Conservation (phyloP, 2,888 invertebrate species). For the Sycophila texana region DNA sequence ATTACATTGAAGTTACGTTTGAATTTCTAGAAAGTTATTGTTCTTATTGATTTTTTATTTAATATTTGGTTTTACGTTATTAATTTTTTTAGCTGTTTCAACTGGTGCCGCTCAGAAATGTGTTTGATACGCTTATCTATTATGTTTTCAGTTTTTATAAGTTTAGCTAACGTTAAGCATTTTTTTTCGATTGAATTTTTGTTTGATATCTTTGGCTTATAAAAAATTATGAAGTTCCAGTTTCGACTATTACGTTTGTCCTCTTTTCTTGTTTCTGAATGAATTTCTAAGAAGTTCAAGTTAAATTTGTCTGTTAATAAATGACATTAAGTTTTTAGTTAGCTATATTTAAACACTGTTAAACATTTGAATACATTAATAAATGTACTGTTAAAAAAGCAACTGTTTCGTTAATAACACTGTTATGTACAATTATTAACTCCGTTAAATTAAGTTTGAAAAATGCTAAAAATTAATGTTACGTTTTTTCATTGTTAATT, state of each 20-base stretch:
- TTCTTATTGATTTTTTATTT: slow-evolving; percentile 21
- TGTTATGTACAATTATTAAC: slow-evolving; percentile 13
- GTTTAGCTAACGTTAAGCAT: slow-evolving; percentile 37
- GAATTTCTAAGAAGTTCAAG: slow-evolving; percentile 61
- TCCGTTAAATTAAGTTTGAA: slow-evolving; percentile 33
- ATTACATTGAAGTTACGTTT: neutral
- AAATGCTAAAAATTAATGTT: neutral
- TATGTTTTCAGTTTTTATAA: slow-evolving; percentile 4
- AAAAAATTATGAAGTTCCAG: slow-evolving; percentile 3
- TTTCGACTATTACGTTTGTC: slow-evolving; percentile 30
- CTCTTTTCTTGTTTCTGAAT: slow-evolving; percentile 52
- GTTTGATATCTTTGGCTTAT: slow-evolving; percentile 24
- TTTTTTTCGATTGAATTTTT: slow-evolving; percentile 38
- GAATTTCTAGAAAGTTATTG: too few species aligned
- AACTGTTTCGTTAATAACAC: neutral
- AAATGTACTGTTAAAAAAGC: too few species aligned
- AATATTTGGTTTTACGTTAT: slow-evolving; percentile 24
- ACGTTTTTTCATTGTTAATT: slow-evolving; percentile 13
- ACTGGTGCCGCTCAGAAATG: slow-evolving; percentile 48
- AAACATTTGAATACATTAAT: too few species aligned
- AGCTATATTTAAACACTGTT: neutral
- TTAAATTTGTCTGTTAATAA: slow-evolving; percentile 37
- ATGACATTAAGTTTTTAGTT: neutral
- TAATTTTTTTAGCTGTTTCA: slow-evolving; percentile 28
- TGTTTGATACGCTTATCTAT: slow-evolving; percentile 46